These are phyloP conservation scores for Chelmon rostratus DNA, from an alignment of 2,797 vertebrate genomes.

Conservation along the genomic window DNA sequence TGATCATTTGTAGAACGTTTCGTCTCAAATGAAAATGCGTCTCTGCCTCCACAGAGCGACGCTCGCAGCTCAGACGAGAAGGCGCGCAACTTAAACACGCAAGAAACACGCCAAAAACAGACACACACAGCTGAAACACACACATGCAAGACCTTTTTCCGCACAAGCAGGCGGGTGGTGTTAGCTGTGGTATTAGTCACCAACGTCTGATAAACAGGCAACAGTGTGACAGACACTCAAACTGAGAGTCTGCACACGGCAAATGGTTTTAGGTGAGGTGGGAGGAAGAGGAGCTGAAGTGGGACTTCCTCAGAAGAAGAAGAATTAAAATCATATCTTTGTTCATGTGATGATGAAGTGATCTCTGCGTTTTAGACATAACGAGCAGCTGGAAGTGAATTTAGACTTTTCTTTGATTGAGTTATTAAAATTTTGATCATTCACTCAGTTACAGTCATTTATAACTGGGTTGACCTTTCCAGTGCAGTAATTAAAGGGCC, in stretches of 20 bases:
- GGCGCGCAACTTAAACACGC: conserved; percentile 1
- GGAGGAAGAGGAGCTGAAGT: conserved; percentile 30
- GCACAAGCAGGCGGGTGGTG: conserved; percentile 67
- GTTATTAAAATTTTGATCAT: neutral
- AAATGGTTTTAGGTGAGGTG: conserved; percentile 50
- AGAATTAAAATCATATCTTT: neutral
- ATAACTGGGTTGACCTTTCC: conserved; percentile 1
- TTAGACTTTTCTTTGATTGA: neutral
- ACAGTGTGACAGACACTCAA: conserved; percentile 76
- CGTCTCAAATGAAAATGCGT: conserved; percentile 44
- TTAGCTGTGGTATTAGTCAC: conserved; percentile 80
- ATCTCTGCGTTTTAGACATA: neutral
- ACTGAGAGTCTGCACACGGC: conserved; percentile 70
- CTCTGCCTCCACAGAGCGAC: conserved; percentile 50
- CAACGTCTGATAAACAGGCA: conserved; percentile 66
- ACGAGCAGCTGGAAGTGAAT: neutral
- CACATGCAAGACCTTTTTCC: conserved; percentile 35
- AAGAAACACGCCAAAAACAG: too few relatives aligned
- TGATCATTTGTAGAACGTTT: conserved; percentile 33
- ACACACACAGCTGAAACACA: neutral
- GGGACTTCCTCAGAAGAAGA: conserved; percentile 2
- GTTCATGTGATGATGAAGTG: neutral
- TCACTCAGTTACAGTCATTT: neutral
- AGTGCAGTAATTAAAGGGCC: conserved; percentile 13
- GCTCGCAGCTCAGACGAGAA: conserved; percentile 36